Base-by-base conservation (phyloP, 2,797 vertebrate genomes). In the Poeciliopsis paucimaculata region DNA sequence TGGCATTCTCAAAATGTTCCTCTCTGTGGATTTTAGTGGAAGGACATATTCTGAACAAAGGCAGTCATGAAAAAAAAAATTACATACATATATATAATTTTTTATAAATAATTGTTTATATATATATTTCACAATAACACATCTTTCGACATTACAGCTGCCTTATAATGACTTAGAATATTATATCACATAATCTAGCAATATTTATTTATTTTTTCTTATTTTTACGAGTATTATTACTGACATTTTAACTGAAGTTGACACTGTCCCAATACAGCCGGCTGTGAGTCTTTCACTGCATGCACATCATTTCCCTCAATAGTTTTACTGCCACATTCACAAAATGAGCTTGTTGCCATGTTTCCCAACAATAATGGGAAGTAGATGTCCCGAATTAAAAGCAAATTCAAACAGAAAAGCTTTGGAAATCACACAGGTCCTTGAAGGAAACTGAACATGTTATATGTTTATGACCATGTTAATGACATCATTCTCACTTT, bases 241-340 rank as follows among this genome's bases (percentile, higher is more conserved):
- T 85, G 85, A 81, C 75, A 83, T 87, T 77, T 85, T 82, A 60
- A 78, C 71, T 62, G 79, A 86, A 72, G 76, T 28, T 1, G 75
- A 85, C 84, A 75, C 31, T 36, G 68, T 77, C 76, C 87, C n/a
- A 43, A 34, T 6, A 62, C 28, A 16, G 20, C 75, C 64, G 34
- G 51, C 84, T 72, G 77, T 72, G 68, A 36, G 49, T 74, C 77
- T 23, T 75, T 36, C 74, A 36, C 75, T 8, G 43, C 70, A 53
- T 75, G 83, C 81, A 77, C 76, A 77, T 81, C 75, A 73, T 77
- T 64, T 78, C 79, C 55, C 5, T 66, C 60, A 60, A 77, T 76
- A 74, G 76, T 78, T 82, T 77, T 68, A 51, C 72, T 47, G 20
- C 55, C 41, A 18, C 72, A 57, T 70, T 76, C 31, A 39, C 28